Evolutionary conservation across 2,888 invertebrate genomes (phyloP), one percentile per base, ranked within the genome.

Genomic region (Dromius quadrimaculatus): DNA sequence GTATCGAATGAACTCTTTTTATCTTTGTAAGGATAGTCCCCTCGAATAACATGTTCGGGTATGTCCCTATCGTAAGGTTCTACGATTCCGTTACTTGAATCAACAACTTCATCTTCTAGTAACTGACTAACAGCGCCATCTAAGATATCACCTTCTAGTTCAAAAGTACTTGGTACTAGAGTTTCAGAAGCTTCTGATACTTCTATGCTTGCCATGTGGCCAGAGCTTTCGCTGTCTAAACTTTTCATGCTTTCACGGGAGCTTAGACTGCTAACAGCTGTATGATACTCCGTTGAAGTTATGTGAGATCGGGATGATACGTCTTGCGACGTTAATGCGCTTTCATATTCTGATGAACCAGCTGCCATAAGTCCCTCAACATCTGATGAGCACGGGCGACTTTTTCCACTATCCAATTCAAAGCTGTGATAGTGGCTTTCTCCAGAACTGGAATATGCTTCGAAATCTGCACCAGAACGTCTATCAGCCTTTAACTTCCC

Each of bases 181-280:
- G 97, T 98, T 84, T 97, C 97, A 0, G 96, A 96, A 20, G 92
- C 87, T 81, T 97, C 97, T 28, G 96, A 96, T 34, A 94, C 90
- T 83, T 95, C 95, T 73, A 95, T 89, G 78, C 95, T 95, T 0
- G 92, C 94, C 70, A 95, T 85, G 81, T 95, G 92, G 13, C 94
- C 94, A 0, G 95, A 95, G 74, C 92, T 93, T 81, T 95, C 92
- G 1, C 95, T 95, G 78, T 94, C 94, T 43, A 95, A 84, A 71
- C 95, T 95, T 79, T 91, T 93, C 90, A 94, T 93, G 73, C 95
- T 95, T 79, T 94, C 94, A 76, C 92, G 89, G 0, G 95, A 94
- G 79, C 94, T 94, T 72, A 95, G 84, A n/a, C 93, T 92, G 77
- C 93, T 93, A 0, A 90, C 90, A 0, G 95, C 95, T 59, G 94